phyloP scores from a whole-genome alignment of 2,113 vertebrate genomes.

The Machaerirhynchus nigripectus region DNA sequence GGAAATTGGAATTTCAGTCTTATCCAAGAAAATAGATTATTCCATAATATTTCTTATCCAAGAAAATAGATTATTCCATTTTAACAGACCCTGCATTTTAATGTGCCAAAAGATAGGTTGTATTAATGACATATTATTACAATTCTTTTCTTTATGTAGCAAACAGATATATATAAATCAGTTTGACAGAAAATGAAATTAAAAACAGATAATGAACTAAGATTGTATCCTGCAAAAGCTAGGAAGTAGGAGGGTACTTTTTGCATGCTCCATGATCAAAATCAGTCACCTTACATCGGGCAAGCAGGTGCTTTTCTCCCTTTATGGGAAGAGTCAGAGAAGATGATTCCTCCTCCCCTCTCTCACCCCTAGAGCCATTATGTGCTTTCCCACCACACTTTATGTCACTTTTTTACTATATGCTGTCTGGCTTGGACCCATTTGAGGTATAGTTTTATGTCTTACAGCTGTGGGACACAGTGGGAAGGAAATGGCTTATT shows the following conservation, averaged over 20 bases:
- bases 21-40: neutral
- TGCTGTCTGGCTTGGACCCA: neutral
- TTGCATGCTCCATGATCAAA: neutral
- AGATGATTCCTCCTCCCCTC: neutral
- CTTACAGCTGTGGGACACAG: neutral
- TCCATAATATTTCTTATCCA: too few species aligned
- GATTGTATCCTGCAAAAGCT: neutral
- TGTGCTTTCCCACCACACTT: accelerated
- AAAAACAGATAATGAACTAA: neutral
- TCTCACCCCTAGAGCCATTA: neutral
- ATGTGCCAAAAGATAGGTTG: neutral
- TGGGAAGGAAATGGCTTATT: neutral
- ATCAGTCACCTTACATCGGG: neutral
- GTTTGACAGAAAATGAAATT: neutral
- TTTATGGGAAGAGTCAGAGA: neutral
- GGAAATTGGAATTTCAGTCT: neutral
- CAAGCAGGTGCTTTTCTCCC: neutral
- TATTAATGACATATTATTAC: neutral
- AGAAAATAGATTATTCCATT: neutral
- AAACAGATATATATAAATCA: neutral
- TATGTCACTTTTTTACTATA: neutral
- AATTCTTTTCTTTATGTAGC: neutral
- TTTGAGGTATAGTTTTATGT: neutral
- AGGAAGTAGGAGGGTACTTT: neutral
- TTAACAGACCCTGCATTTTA: neutral